These are phyloP conservation scores for Astropecten irregularis DNA, from an alignment of 53 echinoderm and acorn worm species.

Conservation along the genomic window DNA sequence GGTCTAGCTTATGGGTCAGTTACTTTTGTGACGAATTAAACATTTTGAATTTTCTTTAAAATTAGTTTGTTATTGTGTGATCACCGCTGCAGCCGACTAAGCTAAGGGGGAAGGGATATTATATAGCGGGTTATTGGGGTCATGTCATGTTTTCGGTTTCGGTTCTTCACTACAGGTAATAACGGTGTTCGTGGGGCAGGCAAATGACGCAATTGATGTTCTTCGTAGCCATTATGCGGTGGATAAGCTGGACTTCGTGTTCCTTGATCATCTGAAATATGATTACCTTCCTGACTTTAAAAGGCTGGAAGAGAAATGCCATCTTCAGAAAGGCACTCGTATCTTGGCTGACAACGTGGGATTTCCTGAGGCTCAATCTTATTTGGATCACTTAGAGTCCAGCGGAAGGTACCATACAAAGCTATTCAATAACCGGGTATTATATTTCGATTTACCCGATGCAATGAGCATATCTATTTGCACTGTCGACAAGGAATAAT, in stretches of 20 bases:
- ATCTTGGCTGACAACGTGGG: conserved; percentile 60
- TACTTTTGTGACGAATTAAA: too few relatives aligned
- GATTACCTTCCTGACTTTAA: conserved; percentile 60
- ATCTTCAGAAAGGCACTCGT: conserved; percentile 47
- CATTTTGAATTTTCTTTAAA: too few relatives aligned
- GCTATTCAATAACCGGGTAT: neutral
- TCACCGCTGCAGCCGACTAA: too few relatives aligned
- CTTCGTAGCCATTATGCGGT: conserved; percentile 6
- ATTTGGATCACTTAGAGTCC: conserved; percentile 52
- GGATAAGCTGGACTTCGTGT: conserved; percentile 62
- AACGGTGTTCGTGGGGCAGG: neutral
- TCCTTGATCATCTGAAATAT: conserved; percentile 63
- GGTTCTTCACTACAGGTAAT: neutral
- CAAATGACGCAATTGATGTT: neutral
- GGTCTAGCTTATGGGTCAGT: too few relatives aligned
- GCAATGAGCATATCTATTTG: neutral
- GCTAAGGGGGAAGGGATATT: too few relatives aligned
- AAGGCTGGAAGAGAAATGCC: conserved; percentile 31
- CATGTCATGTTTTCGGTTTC: too few relatives aligned
- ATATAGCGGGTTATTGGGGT: too few relatives aligned
- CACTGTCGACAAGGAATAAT: neutral
- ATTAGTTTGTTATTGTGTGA: too few relatives aligned
- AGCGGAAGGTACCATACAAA: neutral
- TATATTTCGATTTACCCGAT: neutral
- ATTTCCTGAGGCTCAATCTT: conserved; percentile 58